phyloP scores from a whole-genome alignment of 2,113 vertebrate species.

The Paedocypris sp. region DNA sequence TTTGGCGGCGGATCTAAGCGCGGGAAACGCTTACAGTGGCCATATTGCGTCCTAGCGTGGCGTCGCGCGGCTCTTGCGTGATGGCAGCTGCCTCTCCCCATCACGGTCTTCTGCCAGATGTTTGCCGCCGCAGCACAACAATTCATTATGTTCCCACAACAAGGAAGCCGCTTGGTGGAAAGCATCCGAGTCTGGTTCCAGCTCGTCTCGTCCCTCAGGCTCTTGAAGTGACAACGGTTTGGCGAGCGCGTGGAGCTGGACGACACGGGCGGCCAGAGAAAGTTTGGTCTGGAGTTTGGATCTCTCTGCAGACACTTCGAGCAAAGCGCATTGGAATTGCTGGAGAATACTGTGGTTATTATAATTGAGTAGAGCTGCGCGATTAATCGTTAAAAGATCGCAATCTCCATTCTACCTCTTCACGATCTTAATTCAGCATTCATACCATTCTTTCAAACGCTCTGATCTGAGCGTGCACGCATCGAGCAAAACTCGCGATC shows the following conservation, averaged over 20 bases:
- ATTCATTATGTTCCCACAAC: slow-evolving; percentile 16
- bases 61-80: slow-evolving; percentile 36
- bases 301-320: too few species aligned
- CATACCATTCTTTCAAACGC: too few species aligned
- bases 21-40: not conserved
- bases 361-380: too few species aligned
- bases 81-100: slow-evolving; percentile 37
- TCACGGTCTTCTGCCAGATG: slow-evolving; percentile 49
- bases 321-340: too few species aligned
- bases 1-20: not conserved
- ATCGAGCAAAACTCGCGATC: too few species aligned
- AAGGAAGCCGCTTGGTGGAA: slow-evolving; percentile 18
- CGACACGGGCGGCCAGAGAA: too few species aligned
- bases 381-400: too few species aligned
- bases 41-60: not conserved
- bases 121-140: slow-evolving; percentile 29
- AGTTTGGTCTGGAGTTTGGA: too few species aligned
- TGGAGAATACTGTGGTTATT: too few species aligned
- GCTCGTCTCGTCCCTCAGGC: not conserved
- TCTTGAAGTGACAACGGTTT: not conserved
- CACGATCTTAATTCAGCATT: too few species aligned
- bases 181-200: not conserved
- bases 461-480: too few species aligned
- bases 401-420: too few species aligned
- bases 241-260: not conserved